A percentile compares a stretch with the other conserved stretches of the same genome.
These are phyloP conservation scores for Montipora capricornis DNA, from an alignment of 64 coral and sea anemone genomes.

Conservation along the genomic window DNA sequence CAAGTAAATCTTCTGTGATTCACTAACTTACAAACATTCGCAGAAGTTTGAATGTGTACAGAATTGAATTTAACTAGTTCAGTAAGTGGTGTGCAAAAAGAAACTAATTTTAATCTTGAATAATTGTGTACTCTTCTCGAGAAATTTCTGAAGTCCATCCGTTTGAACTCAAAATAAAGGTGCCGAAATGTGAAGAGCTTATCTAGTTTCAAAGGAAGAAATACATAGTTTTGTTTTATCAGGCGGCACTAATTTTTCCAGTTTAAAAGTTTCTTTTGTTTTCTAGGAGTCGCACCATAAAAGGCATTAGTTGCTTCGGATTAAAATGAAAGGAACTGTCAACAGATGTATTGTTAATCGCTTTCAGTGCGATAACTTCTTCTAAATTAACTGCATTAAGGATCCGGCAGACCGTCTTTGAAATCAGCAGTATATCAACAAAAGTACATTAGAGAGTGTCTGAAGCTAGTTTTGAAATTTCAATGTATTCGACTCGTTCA, in stretches of 20 bases:
- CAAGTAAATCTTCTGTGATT: not conserved
- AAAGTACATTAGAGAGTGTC: too few relatives aligned
- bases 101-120: too few relatives aligned
- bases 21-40: not conserved
- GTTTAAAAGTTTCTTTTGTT: not conserved
- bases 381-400: not conserved
- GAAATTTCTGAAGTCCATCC: too few relatives aligned
- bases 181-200: not conserved
- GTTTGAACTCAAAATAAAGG: too few relatives aligned
- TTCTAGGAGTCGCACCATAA: not conserved
- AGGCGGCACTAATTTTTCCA: not conserved
- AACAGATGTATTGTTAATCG: not conserved
- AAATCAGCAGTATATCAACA: too few relatives aligned
- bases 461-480: too few relatives aligned
- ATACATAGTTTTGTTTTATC: conserved; percentile 15
- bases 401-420: too few relatives aligned
- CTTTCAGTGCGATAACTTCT: not conserved
- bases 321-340: not conserved
- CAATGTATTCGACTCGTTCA: too few relatives aligned
- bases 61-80: not conserved
- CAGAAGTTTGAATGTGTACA: not conserved
- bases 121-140: too few relatives aligned
- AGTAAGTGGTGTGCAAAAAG: too few relatives aligned
- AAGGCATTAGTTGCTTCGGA: not conserved
- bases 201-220: conserved; percentile 19